Percentiles rank a stretch among this genome's conserved stretches.
Evolutionary conservation across 2,113 vertebrate genomes (phyloP).

Genomic region (Macheiramphus alcinus): DNA sequence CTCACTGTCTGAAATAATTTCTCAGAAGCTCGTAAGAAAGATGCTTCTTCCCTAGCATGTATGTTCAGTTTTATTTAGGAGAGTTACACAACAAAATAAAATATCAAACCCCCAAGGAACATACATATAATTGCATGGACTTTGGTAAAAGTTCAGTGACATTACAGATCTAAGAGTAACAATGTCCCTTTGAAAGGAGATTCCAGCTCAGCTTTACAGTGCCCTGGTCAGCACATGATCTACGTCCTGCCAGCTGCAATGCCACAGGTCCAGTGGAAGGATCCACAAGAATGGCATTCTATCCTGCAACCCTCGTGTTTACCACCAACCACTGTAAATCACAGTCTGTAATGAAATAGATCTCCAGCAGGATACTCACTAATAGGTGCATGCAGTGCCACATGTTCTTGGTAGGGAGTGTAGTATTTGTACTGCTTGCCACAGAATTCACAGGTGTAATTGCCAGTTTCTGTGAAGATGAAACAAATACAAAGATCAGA

Average conservation of each 20-base stretch:
- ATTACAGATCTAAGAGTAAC: background rate
- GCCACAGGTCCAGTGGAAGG: background rate
- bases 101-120: background rate
- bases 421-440: conserved; percentile 99
- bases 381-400: conserved; percentile 96
- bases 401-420: conserved; percentile 98
- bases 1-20: background rate
- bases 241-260: background rate
- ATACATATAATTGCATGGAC: background rate
- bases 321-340: background rate
- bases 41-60: background rate
- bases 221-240: background rate
- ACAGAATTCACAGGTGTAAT: conserved; percentile 96
- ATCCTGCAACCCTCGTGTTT: background rate
- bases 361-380: conserved; percentile 77
- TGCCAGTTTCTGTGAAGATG: conserved; percentile 87
- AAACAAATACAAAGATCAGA: conserved; percentile 5
- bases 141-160: background rate
- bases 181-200: background rate
- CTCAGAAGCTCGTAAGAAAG: background rate
- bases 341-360: background rate
- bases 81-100: background rate
- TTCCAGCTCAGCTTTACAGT: background rate
- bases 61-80: background rate
- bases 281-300: background rate